Percentiles rank a stretch among this genome's conserved stretches.
These are phyloP conservation scores for Platichthys stellatus DNA, from an alignment of 2,113 vertebrate species.

Conservation along the genomic window DNA sequence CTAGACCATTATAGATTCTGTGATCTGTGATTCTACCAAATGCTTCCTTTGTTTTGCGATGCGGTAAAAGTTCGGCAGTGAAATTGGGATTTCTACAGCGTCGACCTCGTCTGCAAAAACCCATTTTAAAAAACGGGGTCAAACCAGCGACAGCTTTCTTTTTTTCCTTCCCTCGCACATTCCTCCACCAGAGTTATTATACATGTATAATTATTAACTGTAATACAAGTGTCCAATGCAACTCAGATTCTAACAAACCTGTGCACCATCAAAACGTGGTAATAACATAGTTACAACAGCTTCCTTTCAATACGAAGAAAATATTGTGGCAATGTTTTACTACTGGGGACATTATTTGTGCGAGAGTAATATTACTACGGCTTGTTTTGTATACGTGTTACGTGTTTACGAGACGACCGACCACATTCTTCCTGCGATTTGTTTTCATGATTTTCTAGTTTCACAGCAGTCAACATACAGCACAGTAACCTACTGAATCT, in stretches of 20 bases:
- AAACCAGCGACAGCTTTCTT: slow-evolving; percentile 21
- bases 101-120: slow-evolving; percentile 11
- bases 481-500: slow-evolving; percentile 64
- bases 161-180: slow-evolving; percentile 24
- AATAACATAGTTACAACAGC: slow-evolving; percentile 56
- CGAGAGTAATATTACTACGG: slow-evolving; percentile 64
- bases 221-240: slow-evolving; percentile 46
- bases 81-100: slow-evolving; percentile 44
- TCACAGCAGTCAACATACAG: slow-evolving; percentile 69
- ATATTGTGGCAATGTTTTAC: slow-evolving; percentile 55
- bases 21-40: background rate
- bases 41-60: too few species aligned
- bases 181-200: slow-evolving; percentile 45
- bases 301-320: slow-evolving; percentile 55
- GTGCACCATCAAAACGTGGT: slow-evolving; percentile 68
- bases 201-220: slow-evolving; percentile 34
- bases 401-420: slow-evolving; percentile 47
- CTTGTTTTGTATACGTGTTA: slow-evolving; percentile 42
- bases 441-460: slow-evolving; percentile 31
- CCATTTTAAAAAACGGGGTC: slow-evolving; percentile 34
- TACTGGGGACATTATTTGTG: slow-evolving; percentile 63
- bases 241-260: slow-evolving; percentile 56
- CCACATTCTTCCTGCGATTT: slow-evolving; percentile 59
- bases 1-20: background rate
- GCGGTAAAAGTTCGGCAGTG: background rate